Evolutionary conservation across 2,888 invertebrate species (phyloP).

Genomic region (Eristalis intricaria): DNA sequence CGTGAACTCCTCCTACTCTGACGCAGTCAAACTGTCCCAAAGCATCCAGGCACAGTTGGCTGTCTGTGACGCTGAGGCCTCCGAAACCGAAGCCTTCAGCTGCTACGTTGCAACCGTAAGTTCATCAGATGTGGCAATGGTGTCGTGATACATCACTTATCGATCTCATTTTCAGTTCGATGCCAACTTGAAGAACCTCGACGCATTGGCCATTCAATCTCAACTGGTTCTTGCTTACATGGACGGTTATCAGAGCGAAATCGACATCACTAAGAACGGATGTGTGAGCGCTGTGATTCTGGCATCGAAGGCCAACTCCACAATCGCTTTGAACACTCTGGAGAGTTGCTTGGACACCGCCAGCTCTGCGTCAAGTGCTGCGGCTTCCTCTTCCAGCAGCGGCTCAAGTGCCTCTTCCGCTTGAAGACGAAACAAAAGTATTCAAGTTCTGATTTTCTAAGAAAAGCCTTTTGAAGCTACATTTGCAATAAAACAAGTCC

Average conservation of each 20-base stretch:
- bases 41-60: conserved; percentile 14
- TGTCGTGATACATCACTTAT: background rate
- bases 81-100: background rate
- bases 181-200: conserved; percentile 15
- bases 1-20: background rate
- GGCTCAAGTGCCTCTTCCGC: background rate
- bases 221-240: conserved; percentile 21
- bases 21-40: background rate
- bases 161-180: conserved; percentile 1
- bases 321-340: conserved; percentile 5
- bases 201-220: conserved; percentile 14
- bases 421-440: background rate
- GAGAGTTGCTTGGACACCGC: conserved; percentile 17
- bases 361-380: background rate
- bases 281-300: conserved; percentile 9
- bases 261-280: conserved; percentile 14
- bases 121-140: background rate
- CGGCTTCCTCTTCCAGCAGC: background rate
- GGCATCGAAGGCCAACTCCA: conserved; percentile 7
- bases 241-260: conserved; percentile 6
- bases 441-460: background rate
- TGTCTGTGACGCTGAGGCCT: background rate
- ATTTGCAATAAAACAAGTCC: background rate
- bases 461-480: background rate
- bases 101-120: conserved; percentile 24